Percentiles rank a stretch among this genome's conserved stretches.
Conservation (phyloP, 2,888 invertebrate species). For the Chrysolina oricalcia region DNA sequence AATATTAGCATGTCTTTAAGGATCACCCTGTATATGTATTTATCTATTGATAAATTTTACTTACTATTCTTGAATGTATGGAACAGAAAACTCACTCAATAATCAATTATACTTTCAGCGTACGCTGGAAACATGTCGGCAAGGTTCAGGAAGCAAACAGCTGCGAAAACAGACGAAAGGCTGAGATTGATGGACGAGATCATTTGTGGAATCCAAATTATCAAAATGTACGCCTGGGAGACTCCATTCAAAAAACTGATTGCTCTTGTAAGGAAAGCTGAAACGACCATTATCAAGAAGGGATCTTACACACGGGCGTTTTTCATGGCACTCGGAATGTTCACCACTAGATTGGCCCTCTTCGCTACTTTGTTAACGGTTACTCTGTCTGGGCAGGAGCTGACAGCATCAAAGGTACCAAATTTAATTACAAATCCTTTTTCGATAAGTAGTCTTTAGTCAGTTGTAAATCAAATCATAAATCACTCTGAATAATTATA, state of each 20-base stretch:
- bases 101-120: background rate
- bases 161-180: constrained; percentile 76
- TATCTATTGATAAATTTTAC: no score
- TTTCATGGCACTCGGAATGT: constrained; percentile 79
- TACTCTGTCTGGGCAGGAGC: background rate
- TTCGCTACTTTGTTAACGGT: constrained; percentile 76
- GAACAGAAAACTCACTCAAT: background rate
- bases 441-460: background rate
- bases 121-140: constrained; percentile 62
- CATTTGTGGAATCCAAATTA: constrained; percentile 79
- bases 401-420: constrained; percentile 19
- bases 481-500: no score
- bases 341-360: constrained; percentile 87
- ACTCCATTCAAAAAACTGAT: constrained; percentile 77
- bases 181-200: constrained; percentile 82
- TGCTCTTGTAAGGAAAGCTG: constrained; percentile 69
- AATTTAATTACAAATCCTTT: constrained; percentile 36
- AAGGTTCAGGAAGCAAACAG: constrained; percentile 68
- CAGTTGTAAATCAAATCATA: no score
- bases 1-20: no score
- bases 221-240: constrained; percentile 86
- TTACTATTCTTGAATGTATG: no score
- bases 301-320: constrained; percentile 79
- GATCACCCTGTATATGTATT: no score
- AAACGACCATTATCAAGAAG: constrained; percentile 77